Evolutionary conservation across 2,888 invertebrate genomes (phyloP), one percentile per base, ranked within the genome.

Genomic region (Drosophila tripunctata): DNA sequence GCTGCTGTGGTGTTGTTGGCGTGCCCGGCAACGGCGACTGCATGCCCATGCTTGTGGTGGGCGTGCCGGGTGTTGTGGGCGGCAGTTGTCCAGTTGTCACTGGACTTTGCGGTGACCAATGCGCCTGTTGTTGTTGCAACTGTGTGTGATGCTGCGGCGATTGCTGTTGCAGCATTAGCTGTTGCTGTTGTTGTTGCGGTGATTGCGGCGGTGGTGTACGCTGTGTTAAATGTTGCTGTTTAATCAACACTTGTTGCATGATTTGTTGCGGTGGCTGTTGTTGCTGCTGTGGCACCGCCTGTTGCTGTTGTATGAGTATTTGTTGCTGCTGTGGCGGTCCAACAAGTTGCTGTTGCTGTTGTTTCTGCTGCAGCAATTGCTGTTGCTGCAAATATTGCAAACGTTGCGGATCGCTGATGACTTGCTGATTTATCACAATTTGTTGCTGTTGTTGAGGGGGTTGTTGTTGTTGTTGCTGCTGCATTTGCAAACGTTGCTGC

Each of bases 151-250:
- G 88, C 24, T 89, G 90, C 0, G 88, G 88, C 2, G 90, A 88
- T 63, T 86, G 92, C 35, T 92, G 92, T 75, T 94, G 94, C 88
- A 94, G 93, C 21, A 94, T 92, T 24, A 94, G 92, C 76, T 94
- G 94, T 72, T 88, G 88, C 31, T 87, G 88, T 15, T 92, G 90
- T 48, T 78, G 79, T 51, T 22, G 43, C 27, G 87, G 87, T 12
- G 85, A 87, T 54, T 87, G 89, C 3, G 90, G 89, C 2, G 90
- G 88, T 4, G 89, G 87, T 17, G 89, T 89, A 8, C 89, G 89
- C 30, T 89, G 89, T 3, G 85, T 79, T 62, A 88, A 73, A 44
- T 89, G 90, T 48, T 90, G 91, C 44, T 90, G 91, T 54, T 91
- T 89, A 6, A 91, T 82, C 19, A 92, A 91, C 50, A 90, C 91